Evolutionary conservation across 2,113 vertebrate species (phyloP).

Genomic region (Rallus limicola): DNA sequence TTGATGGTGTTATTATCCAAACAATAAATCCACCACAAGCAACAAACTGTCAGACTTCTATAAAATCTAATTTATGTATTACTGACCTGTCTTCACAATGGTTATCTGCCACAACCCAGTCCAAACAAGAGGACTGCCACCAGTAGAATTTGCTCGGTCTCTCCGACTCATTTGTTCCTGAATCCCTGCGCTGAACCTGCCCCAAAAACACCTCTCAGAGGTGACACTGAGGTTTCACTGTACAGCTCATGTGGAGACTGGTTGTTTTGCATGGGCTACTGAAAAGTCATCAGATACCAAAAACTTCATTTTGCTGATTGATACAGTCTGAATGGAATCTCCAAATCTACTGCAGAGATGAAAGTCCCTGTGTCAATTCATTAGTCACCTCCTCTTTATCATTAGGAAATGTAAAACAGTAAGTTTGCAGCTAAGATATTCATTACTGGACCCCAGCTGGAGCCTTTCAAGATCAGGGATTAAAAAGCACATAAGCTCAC

Average conservation of each 20-base stretch:
- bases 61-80: neutral
- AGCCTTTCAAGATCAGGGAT: neutral
- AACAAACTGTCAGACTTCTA: neutral
- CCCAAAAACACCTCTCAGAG: neutral
- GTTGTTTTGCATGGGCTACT: neutral
- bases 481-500: slow-evolving; percentile 4
- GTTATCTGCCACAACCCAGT: neutral
- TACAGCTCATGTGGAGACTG: neutral
- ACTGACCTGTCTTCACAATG: neutral
- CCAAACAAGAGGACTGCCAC: neutral
- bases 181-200: neutral
- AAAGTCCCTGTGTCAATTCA: neutral
- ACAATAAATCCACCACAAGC: neutral
- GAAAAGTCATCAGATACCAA: neutral
- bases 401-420: neutral
- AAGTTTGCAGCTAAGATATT: neutral
- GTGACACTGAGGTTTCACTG: neutral
- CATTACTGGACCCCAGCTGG: neutral
- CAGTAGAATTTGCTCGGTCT: neutral
- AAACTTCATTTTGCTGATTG: neutral
- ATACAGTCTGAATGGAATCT: neutral
- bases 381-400: neutral
- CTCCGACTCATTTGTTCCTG: neutral
- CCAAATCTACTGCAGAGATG: neutral
- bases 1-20: neutral